Evolutionary conservation across 2,113 vertebrate species (phyloP), one percentile per base, ranked within the genome.

Genomic region (Dasyornis broadbenti): DNA sequence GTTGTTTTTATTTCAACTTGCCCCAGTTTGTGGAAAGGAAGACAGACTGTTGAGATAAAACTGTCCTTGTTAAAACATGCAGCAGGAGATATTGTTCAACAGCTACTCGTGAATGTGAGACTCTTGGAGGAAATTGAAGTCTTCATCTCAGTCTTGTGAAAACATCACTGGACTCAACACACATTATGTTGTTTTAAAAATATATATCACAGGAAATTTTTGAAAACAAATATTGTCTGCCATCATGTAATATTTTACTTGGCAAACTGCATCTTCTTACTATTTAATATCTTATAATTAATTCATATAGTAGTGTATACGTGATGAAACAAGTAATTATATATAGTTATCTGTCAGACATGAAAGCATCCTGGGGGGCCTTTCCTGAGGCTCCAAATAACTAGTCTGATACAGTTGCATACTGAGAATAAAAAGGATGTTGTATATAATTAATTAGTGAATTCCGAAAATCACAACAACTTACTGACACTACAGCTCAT

Each of bases 1-100:
- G 35, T n/a, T 95, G 59, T 50, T 84, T 96, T 86, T 85, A 91
- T 94, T 93, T 95, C 86, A 94, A 39, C 60, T 77, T 96, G 90
- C 52, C 93, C 86, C 77, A 91, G 90, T 83, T 94, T 95, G 92
- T 57, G 17, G 57, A 90, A 90, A 85, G 66, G 70, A 77, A 95
- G 87, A 82, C 84, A 94, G 73, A 79, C n/a, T 49, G 56, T 66
- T 84, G 61, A 85, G 81, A 80, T 71, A 92, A 96, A 95, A 94
- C 68, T 69, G 76, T 83, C 45, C 49, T 92, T 90, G 88, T 79
- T 95, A 90, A 90, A 63, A 89, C 56, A 61, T 78, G 82, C 77
- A 84, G 27, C 50, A 61, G 39, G 35, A 80, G 56, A 91, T 64
- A 78, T 1, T 75, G n/a, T 54, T 86, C 61, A 82, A 61, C 15